A percentile compares a stretch with the other conserved stretches of the same genome.
Evolutionary conservation across 2,113 vertebrate genomes (phyloP).

Genomic region (Entomyzon cyanotis): DNA sequence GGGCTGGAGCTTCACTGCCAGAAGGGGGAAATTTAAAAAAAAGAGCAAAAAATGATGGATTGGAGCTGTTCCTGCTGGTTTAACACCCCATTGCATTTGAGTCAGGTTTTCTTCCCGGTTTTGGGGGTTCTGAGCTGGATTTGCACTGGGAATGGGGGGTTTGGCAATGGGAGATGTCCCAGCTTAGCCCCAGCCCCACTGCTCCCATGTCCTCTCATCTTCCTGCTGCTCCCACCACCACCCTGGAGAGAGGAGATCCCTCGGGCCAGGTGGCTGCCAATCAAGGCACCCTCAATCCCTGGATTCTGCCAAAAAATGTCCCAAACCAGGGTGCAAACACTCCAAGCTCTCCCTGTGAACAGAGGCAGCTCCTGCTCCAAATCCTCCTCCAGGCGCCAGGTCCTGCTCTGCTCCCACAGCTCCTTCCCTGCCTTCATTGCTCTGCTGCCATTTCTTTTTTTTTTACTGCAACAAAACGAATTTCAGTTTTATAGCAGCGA

Average conservation of each 20-base stretch:
- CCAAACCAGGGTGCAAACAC: not conserved
- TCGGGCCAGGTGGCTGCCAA: not conserved
- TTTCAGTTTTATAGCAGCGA: slow-evolving; percentile 18
- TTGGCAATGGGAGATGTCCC: not conserved
- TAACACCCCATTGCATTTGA: fast-evolving
- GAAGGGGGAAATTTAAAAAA: not conserved
- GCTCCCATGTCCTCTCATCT: not conserved
- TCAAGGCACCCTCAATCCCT: not conserved
- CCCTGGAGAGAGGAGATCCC: fast-evolving
- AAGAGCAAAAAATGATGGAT: not conserved
- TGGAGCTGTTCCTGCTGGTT: not conserved
- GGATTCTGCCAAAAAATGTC: fast-evolving
- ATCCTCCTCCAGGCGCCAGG: fast-evolving
- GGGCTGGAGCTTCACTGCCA: not conserved
- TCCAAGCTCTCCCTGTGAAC: fast-evolving
- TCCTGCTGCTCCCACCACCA: not conserved
- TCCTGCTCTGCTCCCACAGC: not conserved
- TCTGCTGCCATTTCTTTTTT: not conserved
- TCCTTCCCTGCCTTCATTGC: not conserved
- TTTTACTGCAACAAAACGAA: not conserved
- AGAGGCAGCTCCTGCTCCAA: not conserved
- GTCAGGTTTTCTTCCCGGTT: not conserved
- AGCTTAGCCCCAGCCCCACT: fast-evolving
- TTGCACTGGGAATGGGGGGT: fast-evolving
- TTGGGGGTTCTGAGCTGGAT: not conserved